Base-by-base conservation (phyloP, 2,888 invertebrate species). In the Cheilosia urbana region DNA sequence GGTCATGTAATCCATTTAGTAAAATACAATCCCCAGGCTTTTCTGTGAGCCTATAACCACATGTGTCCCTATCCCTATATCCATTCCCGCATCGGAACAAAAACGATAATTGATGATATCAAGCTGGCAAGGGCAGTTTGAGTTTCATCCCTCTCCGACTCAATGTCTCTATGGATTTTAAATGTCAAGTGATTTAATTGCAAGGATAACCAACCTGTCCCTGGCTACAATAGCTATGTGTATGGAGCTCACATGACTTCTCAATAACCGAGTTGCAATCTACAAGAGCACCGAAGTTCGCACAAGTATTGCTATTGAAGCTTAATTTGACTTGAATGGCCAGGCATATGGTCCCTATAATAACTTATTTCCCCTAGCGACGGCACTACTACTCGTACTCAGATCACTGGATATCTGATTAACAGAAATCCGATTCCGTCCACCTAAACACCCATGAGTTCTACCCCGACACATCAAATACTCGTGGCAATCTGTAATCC, bases 1-100 rank as follows among this genome's bases (percentile, higher is more conserved):
- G 24, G 42, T 24, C 24, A 60, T 40, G 60, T 42, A 60, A 42
- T 60, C 60, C 60, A 40, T 42, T 60, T 15, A 17, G 15, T 42
- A 24, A 60, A 24, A 24, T 40, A 40, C 58, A 60, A 60, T 60
- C 24, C 37, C 13, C 13, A 37, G 37, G 37, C 13, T 37, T 37
- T 37, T 13, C 30, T 47, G 45, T 45, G 30, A 5, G 30, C 27
- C 24, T n/a, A 27, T 17, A 62, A 45, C 62, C 13, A 37, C 37
- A 37, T 13, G 27, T 30, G 62, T 30, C 17, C 45, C 27, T 42
- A 4, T 30, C 17, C 45, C 27, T 42, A 4, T 42, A 24, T 37
- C 37, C 42, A 60, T n/a, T 15, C 17, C 11, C n/a, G n/a, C 27
- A 27, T 60, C n/a, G 17, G 17, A 19, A 9, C 7, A 27, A n/a